Conservation (phyloP, 2,888 invertebrate species). For the Clivina fossor region DNA sequence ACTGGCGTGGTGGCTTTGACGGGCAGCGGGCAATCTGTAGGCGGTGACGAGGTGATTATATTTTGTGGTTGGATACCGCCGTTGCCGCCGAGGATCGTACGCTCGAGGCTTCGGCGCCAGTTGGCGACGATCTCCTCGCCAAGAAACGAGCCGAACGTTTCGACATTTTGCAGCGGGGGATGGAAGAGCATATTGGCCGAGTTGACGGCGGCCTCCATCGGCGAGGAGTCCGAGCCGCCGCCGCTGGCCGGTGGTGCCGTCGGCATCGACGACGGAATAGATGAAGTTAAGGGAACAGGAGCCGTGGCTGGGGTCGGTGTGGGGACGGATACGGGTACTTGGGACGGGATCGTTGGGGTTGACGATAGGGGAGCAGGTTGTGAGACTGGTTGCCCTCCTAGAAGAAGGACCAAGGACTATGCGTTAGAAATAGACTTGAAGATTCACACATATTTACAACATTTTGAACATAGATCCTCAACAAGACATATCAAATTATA, state of each 20-base stretch:
- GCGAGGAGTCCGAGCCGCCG: no score
- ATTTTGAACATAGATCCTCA: no score
- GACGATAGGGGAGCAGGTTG: constrained; percentile 19
- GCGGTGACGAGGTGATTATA: constrained; percentile 44
- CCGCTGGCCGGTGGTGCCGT: constrained; percentile 47
- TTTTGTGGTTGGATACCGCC: no score
- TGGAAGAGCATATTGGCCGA: constrained; percentile 35
- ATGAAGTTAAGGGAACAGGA: constrained; percentile 31
- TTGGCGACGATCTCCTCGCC: constrained; percentile 83
- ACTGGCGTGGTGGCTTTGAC: constrained; percentile 55
- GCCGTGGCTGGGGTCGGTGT: constrained; percentile 21
- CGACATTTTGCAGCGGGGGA: constrained; percentile 64
- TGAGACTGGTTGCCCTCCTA: constrained; percentile 15
- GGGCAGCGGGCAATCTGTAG: constrained; percentile 44
- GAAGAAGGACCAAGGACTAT: constrained; percentile 23
- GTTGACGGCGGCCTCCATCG: constrained; percentile 40
- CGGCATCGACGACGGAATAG: constrained; percentile 36
- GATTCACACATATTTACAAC: no score
- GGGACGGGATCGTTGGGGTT: constrained; percentile 24
- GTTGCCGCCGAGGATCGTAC: constrained; percentile 49
- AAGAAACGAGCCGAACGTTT: constrained; percentile 71
- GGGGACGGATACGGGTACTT: no score
- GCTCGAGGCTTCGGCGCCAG: constrained; percentile 72
- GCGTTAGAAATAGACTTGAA: constrained; percentile 28
- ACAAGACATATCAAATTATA: no score